Evolutionary conservation across 2,113 vertebrate genomes (phyloP), one percentile per base, ranked within the genome.

Genomic region (Aleadryas rufinucha): DNA sequence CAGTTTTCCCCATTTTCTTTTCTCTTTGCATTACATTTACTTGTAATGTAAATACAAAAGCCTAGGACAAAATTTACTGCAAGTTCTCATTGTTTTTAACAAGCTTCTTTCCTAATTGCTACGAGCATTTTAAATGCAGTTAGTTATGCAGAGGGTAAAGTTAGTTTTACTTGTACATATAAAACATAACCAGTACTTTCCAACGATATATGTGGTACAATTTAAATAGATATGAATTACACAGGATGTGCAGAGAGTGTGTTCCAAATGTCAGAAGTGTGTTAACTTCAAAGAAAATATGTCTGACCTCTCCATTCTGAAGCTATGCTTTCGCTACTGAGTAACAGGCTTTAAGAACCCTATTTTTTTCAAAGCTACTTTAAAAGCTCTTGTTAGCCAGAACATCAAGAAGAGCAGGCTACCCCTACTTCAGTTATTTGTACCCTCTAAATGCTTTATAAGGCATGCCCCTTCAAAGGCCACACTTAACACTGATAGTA

Each of bases 141-240:
- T 69, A 47, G 14, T 24, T 50, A 50, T 13, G 5, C 31, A 63
- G 27, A 64, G 5, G 4, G 5, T 54, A 45, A 71, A 80, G 31
- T 26, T 26, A 47, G 21, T 44, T 89, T 84, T 80, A 68, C 28
- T 50, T 45, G 13, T 27, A 74, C 9, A 13, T 3, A 14, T 39
- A 66, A 82, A 74, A 65, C 6, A 22, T 26, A 22, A 35, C 12
- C 31, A 75, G 27, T 14, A 42, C 42, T 64, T 86, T 49, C 26
- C 72, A 84, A 21, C 15, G 26, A 50, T 0, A 0, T 15, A 50
- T 1, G 1, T 7, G 10, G 33, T 6, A 65, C 21, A 37, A 27
- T 15, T 68, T 47, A 63, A 66, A 77, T 8, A 47, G 3, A 19
- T 6, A 20, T 1, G 1, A 91, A 63, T 45, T 24, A 22, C 10